Conservation (phyloP, 2,797 vertebrate genomes). For the Chloroceryle amazona region DNA sequence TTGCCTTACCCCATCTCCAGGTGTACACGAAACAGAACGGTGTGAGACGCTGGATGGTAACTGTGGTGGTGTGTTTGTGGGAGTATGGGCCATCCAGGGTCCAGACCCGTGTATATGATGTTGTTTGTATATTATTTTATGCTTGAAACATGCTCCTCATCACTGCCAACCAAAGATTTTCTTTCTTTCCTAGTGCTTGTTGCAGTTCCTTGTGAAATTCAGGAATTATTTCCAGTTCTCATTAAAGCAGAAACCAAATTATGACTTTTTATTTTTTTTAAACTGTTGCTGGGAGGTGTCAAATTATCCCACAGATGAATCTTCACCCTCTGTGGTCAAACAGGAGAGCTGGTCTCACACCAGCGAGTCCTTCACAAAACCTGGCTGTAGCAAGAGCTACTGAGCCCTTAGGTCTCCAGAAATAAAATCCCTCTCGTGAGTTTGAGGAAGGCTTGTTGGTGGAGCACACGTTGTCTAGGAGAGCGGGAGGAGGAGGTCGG, state of each 20-base stretch:
- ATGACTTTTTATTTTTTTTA: not conserved
- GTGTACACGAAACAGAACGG: accelerated
- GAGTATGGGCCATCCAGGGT: not conserved
- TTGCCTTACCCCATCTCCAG: not conserved
- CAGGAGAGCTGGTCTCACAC: not conserved
- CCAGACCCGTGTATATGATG: not conserved
- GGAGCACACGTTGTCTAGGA: not conserved
- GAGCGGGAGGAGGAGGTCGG: conserved; percentile 5
- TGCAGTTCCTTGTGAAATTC: not conserved
- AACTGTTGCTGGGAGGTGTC: not conserved
- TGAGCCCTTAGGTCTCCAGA: not conserved
- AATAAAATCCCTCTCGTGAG: not conserved
- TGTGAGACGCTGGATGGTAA: not conserved
- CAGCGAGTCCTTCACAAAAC: not conserved
- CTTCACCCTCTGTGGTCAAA: not conserved
- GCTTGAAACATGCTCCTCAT: not conserved
- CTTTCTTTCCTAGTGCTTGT: not conserved
- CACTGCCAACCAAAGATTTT: not conserved
- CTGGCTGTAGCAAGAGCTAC: not conserved
- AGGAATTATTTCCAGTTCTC: not conserved
- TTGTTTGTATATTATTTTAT: not conserved
- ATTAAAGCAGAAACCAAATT: not conserved
- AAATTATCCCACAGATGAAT: not conserved
- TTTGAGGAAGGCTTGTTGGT: not conserved
- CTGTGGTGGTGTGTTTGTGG: not conserved